phyloP scores from a whole-genome alignment of 2,113 vertebrate genomes.

The Petrocephalus microphthalmus region DNA sequence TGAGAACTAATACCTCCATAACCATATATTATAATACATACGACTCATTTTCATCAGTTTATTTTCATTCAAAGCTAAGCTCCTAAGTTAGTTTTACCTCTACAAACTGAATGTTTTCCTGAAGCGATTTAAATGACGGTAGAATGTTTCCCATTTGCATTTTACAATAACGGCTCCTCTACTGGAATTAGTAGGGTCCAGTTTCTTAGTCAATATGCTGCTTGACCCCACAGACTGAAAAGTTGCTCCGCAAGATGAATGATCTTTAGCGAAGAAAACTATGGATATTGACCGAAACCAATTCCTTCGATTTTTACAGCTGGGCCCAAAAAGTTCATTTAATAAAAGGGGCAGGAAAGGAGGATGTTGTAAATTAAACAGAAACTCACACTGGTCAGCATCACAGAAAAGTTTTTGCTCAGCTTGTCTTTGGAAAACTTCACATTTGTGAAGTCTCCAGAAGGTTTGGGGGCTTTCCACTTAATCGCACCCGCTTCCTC shows the following conservation, averaged over 20 bases:
- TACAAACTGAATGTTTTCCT: not conserved
- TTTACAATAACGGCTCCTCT: not conserved
- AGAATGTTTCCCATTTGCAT: not conserved
- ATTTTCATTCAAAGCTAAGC: not conserved
- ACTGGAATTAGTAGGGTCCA: not conserved
- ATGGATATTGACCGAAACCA: not conserved
- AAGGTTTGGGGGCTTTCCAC: not conserved
- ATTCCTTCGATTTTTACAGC: not conserved
- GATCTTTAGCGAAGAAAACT: not conserved
- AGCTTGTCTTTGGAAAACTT: not conserved
- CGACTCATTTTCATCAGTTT: not conserved
- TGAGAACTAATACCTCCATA: not conserved
- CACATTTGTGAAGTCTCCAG: not conserved
- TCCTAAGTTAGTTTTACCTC: not conserved
- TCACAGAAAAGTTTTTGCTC: not conserved
- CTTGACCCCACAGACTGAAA: not conserved
- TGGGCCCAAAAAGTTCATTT: not conserved
- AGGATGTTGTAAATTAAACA: not conserved
- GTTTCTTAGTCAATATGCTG: not conserved
- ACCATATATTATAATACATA: not conserved
- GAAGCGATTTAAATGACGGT: not conserved
- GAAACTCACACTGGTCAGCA: slow-evolving; percentile 16
- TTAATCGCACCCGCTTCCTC: not conserved
- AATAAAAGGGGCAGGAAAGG: not conserved
- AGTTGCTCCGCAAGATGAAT: not conserved